Evolutionary conservation across 2,888 invertebrate species (phyloP), one percentile per base, ranked within the genome.

Genomic region (Drosophila colorata): DNA sequence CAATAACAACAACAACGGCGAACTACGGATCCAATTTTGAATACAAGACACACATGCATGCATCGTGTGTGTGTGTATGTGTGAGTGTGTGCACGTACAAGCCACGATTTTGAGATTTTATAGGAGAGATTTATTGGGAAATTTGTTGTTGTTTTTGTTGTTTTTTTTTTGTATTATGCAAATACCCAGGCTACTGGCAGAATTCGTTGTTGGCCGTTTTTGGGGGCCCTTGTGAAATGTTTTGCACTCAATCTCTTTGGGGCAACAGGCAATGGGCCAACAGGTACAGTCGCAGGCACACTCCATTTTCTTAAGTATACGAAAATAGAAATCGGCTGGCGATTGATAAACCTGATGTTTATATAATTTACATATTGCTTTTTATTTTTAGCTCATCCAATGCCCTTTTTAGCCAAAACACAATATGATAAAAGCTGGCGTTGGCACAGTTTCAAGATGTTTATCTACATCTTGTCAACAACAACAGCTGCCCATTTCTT

Each of bases 61-160:
- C n/a, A 18, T 43, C 25, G 8, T 18, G 9, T n/a, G 28, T 4
- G 13, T 8, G 14, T 28, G 35, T 16, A 18, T 25, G n/a, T 14
- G 25, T 23, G n/a, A 28, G 31, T 35, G 23, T 53, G 37, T 48
- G 18, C 23, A 25, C 44, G 25, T 56, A 31, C 18, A 23, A 41
- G 25, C 35, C 31, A 35, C 52, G 49, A 43, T 65, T 47, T 46
- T 44, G 49, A 33, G 59, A 71, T 75, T 57, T 60, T 43, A 74
- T 67, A 40, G 77, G 68, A 78, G 81, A 82, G 79, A 79, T 78
- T 81, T 69, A 72, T 72, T 78, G 56, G 53, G 71, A 61, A 78
- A 75, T 71, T 37, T 48, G 4, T 13, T 28, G 40, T 28, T 40
- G 18, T 49, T 49, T 23, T 14, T 33, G n/a, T 20, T 20, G 20